Evolutionary conservation across 1,140 invertebrate genomes (phyloP).

Genomic region (Ptiloglossa arizonensis): DNA sequence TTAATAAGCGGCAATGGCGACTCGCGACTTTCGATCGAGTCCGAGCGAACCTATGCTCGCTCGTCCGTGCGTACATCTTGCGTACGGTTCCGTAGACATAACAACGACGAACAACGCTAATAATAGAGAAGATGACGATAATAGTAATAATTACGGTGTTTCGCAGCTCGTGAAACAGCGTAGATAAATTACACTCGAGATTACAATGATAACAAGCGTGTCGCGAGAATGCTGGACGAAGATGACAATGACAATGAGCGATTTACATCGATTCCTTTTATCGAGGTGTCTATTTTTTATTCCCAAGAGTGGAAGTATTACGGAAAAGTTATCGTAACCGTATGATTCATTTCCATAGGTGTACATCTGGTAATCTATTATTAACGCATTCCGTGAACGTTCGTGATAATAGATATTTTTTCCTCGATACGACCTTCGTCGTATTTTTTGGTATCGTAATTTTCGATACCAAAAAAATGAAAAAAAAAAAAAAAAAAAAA

Average conservation of each 20-base stretch:
- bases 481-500: too few species aligned
- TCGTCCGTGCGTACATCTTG: background rate
- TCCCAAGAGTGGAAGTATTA: too few species aligned
- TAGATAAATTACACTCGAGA: conserved; percentile 43
- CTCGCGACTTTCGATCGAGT: conserved; percentile 26
- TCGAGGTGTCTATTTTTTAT: background rate
- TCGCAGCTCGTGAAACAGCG: conserved; percentile 8
- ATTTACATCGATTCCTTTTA: conserved; percentile 1
- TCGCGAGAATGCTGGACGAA: background rate
- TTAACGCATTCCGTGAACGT: background rate
- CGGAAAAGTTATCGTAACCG: background rate
- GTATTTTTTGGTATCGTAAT: background rate
- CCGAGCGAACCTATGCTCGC: background rate
- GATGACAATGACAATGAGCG: conserved; percentile 10
- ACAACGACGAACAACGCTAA: conserved; percentile 36
- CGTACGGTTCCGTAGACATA: conserved; percentile 15
- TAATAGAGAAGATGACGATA: conserved; percentile 61
- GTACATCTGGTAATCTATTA: background rate
- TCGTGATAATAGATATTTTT: background rate
- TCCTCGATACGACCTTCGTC: background rate
- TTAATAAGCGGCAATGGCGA: conserved; percentile 46
- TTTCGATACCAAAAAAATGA: background rate
- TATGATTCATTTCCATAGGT: conserved; percentile 10
- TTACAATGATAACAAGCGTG: conserved; percentile 15
- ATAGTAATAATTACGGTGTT: conserved; percentile 50